Percentiles rank a stretch among this genome's conserved stretches.
phyloP scores from a whole-genome alignment of 2,797 vertebrate species.

The Sebastes baramenuke region DNA sequence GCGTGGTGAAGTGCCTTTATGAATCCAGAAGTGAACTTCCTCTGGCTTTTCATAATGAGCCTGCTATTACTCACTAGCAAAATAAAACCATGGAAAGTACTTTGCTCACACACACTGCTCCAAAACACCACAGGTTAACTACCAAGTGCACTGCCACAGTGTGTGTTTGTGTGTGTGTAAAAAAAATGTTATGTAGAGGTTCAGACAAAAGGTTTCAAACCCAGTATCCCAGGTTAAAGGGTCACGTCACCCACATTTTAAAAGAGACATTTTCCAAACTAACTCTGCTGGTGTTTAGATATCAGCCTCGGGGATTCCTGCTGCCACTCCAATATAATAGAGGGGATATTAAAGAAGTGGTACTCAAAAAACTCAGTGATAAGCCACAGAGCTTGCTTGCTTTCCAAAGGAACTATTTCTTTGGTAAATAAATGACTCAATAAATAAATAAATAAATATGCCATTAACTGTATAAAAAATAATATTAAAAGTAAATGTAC shows the following conservation, averaged over 20 bases:
- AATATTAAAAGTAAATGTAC: no score
- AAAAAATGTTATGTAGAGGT: not conserved
- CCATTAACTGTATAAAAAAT: no score
- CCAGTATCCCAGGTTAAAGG: not conserved
- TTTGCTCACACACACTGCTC: conserved; percentile 46
- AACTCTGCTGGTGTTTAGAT: not conserved
- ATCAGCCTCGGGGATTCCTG: not conserved
- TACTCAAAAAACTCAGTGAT: not conserved
- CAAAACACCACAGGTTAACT: conserved; percentile 51
- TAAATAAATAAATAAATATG: no score
- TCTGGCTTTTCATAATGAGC: conserved; percentile 75
- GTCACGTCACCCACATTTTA: not conserved
- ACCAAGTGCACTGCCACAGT: conserved; percentile 13
- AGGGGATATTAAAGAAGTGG: not conserved
- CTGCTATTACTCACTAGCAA: conserved; percentile 79
- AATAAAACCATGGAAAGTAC: conserved; percentile 81
- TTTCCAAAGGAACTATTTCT: not conserved
- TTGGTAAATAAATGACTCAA: not conserved
- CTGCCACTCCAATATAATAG: not conserved
- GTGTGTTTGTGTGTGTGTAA: not conserved
- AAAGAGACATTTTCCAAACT: not conserved
- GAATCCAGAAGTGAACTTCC: conserved; percentile 79
- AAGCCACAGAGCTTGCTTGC: not conserved
- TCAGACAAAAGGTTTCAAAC: not conserved
- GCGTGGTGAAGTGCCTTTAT: conserved; percentile 68